Evolutionary conservation across 2,888 invertebrate genomes (phyloP).

Genomic region (Amblyjoppa proteus): DNA sequence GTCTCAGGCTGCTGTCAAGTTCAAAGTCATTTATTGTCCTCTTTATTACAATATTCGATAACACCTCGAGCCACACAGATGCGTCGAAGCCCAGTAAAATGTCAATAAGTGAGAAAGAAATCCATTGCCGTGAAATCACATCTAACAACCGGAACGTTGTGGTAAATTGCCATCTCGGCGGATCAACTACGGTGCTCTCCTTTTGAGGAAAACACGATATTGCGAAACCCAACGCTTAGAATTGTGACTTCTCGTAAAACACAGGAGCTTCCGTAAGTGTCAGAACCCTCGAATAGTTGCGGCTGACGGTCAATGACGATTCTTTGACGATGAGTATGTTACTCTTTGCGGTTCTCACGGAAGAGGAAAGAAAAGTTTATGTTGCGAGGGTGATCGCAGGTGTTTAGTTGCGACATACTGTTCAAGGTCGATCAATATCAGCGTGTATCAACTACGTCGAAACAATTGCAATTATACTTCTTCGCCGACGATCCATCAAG

Average conservation of each 20-base stretch:
- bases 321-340: conserved; percentile 75
- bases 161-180: conserved; percentile 4
- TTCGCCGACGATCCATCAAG: background rate
- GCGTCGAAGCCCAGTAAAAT: background rate
- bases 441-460: background rate
- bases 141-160: background rate
- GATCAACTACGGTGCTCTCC: conserved; percentile 56
- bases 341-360: conserved; percentile 77
- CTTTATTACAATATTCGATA: background rate
- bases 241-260: conserved; percentile 30
- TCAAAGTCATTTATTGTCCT: background rate
- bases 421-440: conserved; percentile 60
- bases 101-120: background rate
- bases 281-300: conserved; percentile 35
- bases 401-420: conserved; percentile 59
- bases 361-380: conserved; percentile 72
- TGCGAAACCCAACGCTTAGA: conserved; percentile 68
- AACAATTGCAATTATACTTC: conserved; percentile 2
- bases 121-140: background rate
- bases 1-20: background rate
- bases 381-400: conserved; percentile 67
- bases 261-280: conserved; percentile 60
- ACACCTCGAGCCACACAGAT: background rate
- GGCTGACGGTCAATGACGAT: conserved; percentile 70
- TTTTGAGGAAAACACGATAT: conserved; percentile 64